Evolutionary conservation across 2,797 vertebrate species (phyloP).

Genomic region (Pteropus rufus): DNA sequence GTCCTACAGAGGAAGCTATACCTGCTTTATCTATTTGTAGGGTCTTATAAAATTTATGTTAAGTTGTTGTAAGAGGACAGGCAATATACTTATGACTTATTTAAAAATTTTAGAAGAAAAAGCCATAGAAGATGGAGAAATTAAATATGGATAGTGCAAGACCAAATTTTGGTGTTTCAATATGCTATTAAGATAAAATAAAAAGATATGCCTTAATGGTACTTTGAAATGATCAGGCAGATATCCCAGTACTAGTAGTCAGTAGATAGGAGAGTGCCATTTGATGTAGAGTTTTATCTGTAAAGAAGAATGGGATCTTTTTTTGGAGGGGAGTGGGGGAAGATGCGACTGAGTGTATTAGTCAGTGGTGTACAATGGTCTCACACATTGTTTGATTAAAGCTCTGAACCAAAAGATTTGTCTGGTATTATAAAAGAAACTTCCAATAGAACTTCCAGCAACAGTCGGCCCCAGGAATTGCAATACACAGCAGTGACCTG

Average conservation of each 20-base stretch:
- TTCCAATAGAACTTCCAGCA: background rate
- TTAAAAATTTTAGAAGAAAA: background rate
- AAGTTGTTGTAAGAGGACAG: accelerated
- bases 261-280: background rate
- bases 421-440: background rate
- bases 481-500: background rate
- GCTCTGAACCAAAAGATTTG: background rate
- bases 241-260: background rate
- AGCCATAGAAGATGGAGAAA: background rate
- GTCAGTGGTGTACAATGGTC: background rate
- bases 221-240: background rate
- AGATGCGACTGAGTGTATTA: background rate
- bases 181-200: background rate
- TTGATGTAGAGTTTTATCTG: background rate
- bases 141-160: background rate
- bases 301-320: background rate
- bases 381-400: background rate
- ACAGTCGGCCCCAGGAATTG: background rate
- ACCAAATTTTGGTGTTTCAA: background rate
- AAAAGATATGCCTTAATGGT: background rate
- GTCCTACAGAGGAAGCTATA: background rate
- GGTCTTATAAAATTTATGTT: background rate
- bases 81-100: background rate
- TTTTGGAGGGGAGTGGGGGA: no score
- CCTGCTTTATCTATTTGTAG: background rate